Evolutionary conservation across 2,113 vertebrate species (phyloP), one percentile per base, ranked within the genome.

Genomic region (Ameiurus melas): DNA sequence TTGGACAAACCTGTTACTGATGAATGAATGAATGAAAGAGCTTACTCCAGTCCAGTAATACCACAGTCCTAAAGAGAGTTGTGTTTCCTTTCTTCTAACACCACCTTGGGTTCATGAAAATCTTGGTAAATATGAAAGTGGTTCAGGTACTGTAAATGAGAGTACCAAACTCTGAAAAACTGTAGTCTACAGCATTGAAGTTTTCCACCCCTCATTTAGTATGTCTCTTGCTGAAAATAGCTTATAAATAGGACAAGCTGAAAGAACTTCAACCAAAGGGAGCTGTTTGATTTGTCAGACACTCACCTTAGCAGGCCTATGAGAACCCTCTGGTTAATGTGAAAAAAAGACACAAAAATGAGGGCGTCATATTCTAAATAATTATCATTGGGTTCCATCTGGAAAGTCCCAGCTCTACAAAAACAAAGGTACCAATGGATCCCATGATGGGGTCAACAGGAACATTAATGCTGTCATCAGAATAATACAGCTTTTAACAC

Each of bases 301-400:
- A 58, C 62, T 81, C 64, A 89, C 89, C 86, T 88, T 82, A 66
- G 66, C 57, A 87, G 73, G 55, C 71, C 80, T 84, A n/a, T 78
- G 87, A 85, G 85, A 85, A 87, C 86, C 71, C 90, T 86, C 85
- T 89, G 36, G 68, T 85, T 66, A 81, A 86, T 90, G 43, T 89
- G 85, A 64, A 89, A 88, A 87, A 91, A 89, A 81, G n/a, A 36
- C 39, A 83, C 70, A 53, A 51, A 77, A 89, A 89, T 66, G 66
- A 68, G 71, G 79, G 75, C 60, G 86, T 88, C 73, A 77, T 64
- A 43, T 64, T 66, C 75, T 47, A 66, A 66, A 90, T 85, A 90
- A 90, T 85, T 58, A 78, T 70, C 71, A 85, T 53, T 81, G 53
- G 79, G 17, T 3, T 75, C 20, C 8, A 9, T 43, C 19, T 22